Evolutionary conservation across 2,888 invertebrate genomes (phyloP), one percentile per base, ranked within the genome.

Genomic region (Trissolcus japonicus): DNA sequence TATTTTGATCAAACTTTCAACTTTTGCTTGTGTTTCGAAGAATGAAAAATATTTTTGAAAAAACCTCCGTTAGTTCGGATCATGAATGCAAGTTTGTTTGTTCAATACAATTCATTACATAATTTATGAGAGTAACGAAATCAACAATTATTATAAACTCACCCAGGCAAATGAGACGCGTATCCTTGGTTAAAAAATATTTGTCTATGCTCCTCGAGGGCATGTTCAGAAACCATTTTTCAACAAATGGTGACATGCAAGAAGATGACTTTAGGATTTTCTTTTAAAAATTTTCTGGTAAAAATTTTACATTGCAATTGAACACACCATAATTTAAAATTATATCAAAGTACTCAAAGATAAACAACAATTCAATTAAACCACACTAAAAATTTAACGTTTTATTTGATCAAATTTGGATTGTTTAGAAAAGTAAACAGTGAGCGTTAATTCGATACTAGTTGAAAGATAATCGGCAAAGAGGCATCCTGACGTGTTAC

Each of bases 81-180:
- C 40, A 13, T 1, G 11, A 14, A 14, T 25, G 16, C 16, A 6
- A 46, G 46, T 46, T 65, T 73, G 60, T 67, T 62, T 60, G 74
- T 75, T 75, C 74, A 29, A 75, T 75, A 67, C 62, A 25, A 55
- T 50, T n/a, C 57, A 63, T 67, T 62, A 62, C 57, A 57, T 73
- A 61, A 66, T 60, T 46, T 60, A 75, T n/a, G 40, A 25, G 4
- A 25, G 25, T 25, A 25, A 16, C 55, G 17, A 65, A 67, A 50
- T 66, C 19, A 55, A 69, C 14, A 35, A 11, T 53, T 60, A 50
- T 40, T 76, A 21, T n/a, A 56, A 48, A 56, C 91, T 91, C 89
- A 93, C 93, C 93, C 93, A 6, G 93, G 93, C 82, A 93, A 92
- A 85, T 92, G 92, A 71, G 91, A 91, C 83, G 91, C 92, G 86